These are phyloP conservation scores for Ecliptopera silaceata DNA, from an alignment of 2,888 invertebrate species.

Conservation along the genomic window DNA sequence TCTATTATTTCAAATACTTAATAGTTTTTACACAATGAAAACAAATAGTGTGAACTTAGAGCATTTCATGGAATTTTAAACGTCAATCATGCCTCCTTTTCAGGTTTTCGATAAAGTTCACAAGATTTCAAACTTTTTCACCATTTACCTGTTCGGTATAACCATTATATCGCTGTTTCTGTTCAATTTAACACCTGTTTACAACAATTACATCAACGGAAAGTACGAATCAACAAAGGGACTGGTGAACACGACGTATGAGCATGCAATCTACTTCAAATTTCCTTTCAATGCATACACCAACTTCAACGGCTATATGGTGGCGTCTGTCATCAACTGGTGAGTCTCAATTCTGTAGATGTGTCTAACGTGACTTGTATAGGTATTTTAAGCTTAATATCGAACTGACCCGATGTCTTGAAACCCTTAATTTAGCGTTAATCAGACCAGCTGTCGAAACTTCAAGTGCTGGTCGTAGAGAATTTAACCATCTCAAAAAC, in stretches of 20 bases:
- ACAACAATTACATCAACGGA: conserved; percentile 24
- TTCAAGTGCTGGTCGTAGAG: too few species aligned
- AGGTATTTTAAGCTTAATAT: too few species aligned
- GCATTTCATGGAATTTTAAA: neutral
- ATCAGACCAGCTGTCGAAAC: too few species aligned
- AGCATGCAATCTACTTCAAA: conserved; percentile 36
- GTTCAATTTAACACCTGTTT: conserved; percentile 19
- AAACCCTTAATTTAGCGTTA: too few species aligned
- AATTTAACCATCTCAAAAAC: too few species aligned
- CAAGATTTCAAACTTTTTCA: conserved; percentile 31
- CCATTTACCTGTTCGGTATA: conserved; percentile 13
- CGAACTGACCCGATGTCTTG: too few species aligned
- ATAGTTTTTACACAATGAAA: too few species aligned
- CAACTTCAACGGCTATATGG: conserved; percentile 15
- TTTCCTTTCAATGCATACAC: conserved; percentile 28
- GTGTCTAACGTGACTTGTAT: too few species aligned
- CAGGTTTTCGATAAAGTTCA: conserved; percentile 43
- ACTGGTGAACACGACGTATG: conserved; percentile 35
- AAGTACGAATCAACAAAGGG: conserved; percentile 11
- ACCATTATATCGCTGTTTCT: conserved; percentile 1
- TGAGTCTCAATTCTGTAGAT: conserved; percentile 17
- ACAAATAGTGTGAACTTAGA: too few species aligned
- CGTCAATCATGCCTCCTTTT: conserved; percentile 13
- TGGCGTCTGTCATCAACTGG: conserved; percentile 30
- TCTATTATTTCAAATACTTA: too few species aligned